phyloP scores from a whole-genome alignment of 2,113 vertebrate species.

The Pipa parva region DNA sequence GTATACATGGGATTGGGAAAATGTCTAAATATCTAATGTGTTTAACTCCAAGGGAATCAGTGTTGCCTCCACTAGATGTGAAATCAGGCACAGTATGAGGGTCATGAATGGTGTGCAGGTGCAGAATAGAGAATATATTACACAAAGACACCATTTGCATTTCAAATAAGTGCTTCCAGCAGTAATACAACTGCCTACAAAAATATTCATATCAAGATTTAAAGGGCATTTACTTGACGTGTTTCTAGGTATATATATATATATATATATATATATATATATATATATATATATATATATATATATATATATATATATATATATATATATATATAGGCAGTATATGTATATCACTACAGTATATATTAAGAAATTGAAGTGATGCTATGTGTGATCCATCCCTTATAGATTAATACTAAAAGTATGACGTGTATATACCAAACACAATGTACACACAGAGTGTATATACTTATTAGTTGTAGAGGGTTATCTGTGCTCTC shows the following conservation, averaged over 20 bases:
- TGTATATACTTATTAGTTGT: no score
- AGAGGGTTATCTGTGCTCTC: not conserved
- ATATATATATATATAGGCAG: no score
- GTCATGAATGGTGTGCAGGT: not conserved
- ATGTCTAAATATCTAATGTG: not conserved
- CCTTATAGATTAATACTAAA: no score
- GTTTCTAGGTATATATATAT: not conserved
- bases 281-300: no score
- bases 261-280: no score
- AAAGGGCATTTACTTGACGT: not conserved
- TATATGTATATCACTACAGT: not conserved
- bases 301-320: no score
- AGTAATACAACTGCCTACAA: conserved; percentile 1
- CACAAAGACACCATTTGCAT: conserved; percentile 11
- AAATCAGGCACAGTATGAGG: conserved; percentile 2
- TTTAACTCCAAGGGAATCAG: no score
- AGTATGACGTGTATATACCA: no score
- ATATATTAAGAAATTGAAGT: not conserved
- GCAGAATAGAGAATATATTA: not conserved
- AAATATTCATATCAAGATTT: conserved; percentile 3
- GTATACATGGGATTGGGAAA: not conserved
- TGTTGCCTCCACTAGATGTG: no score
- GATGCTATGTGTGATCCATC: no score
- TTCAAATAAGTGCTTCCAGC: conserved; percentile 16
- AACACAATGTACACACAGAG: no score